These are phyloP conservation scores for Lerema accius DNA, from an alignment of 1,140 invertebrate species.

Conservation along the genomic window DNA sequence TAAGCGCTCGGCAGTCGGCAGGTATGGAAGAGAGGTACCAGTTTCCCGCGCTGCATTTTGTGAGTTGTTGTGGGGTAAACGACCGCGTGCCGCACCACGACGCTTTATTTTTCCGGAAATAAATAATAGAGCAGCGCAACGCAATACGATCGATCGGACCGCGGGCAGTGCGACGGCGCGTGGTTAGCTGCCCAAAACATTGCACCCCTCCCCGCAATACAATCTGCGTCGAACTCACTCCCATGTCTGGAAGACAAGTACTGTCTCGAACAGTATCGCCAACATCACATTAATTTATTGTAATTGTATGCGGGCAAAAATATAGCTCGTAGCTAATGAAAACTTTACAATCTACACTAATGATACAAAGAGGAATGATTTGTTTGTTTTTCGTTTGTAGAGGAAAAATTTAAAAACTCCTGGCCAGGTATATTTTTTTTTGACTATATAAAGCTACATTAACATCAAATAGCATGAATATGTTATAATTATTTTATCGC, in stretches of 20 bases:
- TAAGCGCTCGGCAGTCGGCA: slow-evolving; percentile 31
- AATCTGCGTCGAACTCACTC: slow-evolving; percentile 33
- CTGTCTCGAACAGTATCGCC: no score
- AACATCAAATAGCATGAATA: no score
- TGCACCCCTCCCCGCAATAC: slow-evolving; percentile 55
- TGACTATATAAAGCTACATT: no score
- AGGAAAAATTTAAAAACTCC: no score
- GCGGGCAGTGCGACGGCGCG: slow-evolving; percentile 71
- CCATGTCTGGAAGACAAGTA: slow-evolving; percentile 10
- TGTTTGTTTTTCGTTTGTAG: no score
- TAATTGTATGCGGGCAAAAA: no score
- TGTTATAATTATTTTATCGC: no score
- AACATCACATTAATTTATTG: no score
- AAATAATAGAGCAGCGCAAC: slow-evolving; percentile 77
- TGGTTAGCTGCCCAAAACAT: slow-evolving; percentile 67
- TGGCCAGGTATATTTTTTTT: no score
- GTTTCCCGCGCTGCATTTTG: slow-evolving; percentile 71
- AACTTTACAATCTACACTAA: no score
- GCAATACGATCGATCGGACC: slow-evolving; percentile 71
- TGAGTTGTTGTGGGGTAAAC: slow-evolving; percentile 62
- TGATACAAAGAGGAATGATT: no score
- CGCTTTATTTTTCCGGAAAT: slow-evolving; percentile 77
- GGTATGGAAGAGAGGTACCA: slow-evolving; percentile 54
- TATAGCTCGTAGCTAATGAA: no score
- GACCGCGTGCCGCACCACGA: slow-evolving; percentile 73